Conservation (phyloP, 2,888 invertebrate species). For the Polydesmus complanatus region DNA sequence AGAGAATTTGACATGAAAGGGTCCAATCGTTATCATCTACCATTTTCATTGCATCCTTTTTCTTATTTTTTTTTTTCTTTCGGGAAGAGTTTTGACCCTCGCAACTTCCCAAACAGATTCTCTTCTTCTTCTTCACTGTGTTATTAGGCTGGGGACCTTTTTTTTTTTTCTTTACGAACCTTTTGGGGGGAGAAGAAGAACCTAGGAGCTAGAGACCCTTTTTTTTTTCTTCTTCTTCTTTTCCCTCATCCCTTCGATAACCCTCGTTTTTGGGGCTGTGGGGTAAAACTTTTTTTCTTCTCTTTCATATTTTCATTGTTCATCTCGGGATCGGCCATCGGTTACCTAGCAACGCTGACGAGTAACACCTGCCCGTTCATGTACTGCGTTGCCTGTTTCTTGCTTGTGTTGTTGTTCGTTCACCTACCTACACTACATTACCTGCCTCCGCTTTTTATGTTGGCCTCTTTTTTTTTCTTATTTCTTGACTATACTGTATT, state of each 20-base stretch:
- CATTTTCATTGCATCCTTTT: neutral
- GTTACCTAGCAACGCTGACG: neutral
- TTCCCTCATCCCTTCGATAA: neutral
- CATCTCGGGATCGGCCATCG: neutral
- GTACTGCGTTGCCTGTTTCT: too few relatives aligned
- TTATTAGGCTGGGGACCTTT: neutral
- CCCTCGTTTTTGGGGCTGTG: neutral
- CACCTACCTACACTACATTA: neutral
- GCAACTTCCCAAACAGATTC: neutral
- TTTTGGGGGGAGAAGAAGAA: too few relatives aligned
- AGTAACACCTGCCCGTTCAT: neutral
- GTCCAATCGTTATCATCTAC: neutral
- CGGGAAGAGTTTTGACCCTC: neutral
- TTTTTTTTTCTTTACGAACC: neutral
- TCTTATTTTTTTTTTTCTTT: neutral
- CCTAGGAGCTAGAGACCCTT: neutral
- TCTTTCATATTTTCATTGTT: neutral
- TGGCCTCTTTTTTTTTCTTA: neutral
- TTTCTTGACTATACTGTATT: too few relatives aligned
- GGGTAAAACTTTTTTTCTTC: neutral
- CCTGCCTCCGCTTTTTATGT: neutral
- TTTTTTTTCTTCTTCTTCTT: neutral
- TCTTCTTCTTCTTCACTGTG: neutral
- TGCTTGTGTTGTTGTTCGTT: too few relatives aligned
- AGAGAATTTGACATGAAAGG: too few relatives aligned